Percentiles rank a stretch among this genome's conserved stretches.
Conservation (phyloP, 2,113 vertebrate genomes). For the Pavo muticus region DNA sequence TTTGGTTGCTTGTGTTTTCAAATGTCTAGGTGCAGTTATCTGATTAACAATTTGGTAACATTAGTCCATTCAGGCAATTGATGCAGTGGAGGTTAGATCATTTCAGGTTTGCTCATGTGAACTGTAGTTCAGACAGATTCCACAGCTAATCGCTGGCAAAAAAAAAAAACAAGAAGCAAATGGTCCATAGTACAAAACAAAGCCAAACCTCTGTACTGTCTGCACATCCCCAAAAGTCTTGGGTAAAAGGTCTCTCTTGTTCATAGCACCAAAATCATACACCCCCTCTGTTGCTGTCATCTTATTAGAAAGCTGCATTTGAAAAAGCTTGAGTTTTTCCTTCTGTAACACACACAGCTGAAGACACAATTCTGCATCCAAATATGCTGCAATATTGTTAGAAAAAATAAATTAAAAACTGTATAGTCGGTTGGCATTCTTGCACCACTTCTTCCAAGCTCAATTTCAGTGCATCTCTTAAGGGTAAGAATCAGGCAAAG, state of each 20-base stretch:
- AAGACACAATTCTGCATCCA: not conserved
- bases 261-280: not conserved
- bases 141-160: not conserved
- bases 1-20: not conserved
- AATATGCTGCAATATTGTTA: not conserved
- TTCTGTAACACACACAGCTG: not conserved
- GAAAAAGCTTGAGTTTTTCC: not conserved
- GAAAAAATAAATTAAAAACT: not conserved
- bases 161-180: not conserved
- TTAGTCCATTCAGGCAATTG: not conserved
- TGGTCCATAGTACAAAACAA: not conserved
- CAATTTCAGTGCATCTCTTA: no score
- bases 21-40: not conserved
- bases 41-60: not conserved
- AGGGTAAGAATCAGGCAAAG: no score
- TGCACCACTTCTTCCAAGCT: no score
- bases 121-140: not conserved
- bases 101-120: not conserved
- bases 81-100: not conserved
- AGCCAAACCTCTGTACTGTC: not conserved
- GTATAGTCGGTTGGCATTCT: no score
- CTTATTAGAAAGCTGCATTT: not conserved
- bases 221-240: not conserved
- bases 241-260: not conserved
- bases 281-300: not conserved